Base-by-base conservation (phyloP, 2,113 vertebrate species). In the Fukomys damarensis region DNA sequence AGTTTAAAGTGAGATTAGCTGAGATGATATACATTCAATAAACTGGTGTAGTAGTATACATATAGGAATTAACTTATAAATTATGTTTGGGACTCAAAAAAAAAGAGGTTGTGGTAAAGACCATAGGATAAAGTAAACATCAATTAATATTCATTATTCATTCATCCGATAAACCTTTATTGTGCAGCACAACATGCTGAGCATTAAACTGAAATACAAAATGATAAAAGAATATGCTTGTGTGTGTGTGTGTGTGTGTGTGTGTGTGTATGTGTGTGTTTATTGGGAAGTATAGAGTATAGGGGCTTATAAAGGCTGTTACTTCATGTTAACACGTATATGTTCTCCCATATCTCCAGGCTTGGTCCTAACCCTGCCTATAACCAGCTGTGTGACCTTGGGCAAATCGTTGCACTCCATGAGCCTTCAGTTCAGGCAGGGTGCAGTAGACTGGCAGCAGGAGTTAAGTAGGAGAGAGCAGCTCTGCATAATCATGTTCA, bases 1-100 rank as follows among this genome's bases (percentile, higher is more conserved):
- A 43, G 90, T 93, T 97, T 81, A 59, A 89, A 96, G 79, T 84
- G 83, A 87, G 49, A 83, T 87, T 85, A 58, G 46, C 68, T 90
- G 85, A 90, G 61, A 87, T 89, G 56, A 61, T 59, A 59, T n/a
- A 32, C 30, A 70, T 72, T 93, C 58, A 72, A 77, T 70, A 81
- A 13, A 26, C 63, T 52, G n/a, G 28, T 54, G 1, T 24, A 41
- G 43, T 19, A 24, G 20, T 70, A 6, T 8, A 13, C 16, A 28
- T 38, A 77, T 12, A 61, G 54, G 49, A 81, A 65, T 38, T 80
- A 77, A 66, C 20, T 30, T 56, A 76, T 32, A 3, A 30, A 49
- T 26, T 66, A 1, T 72, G n/a, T n/a, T 41, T 74, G 72, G 59
- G 56, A 66, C 16, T 94, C 59, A 76, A 84, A 96, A 85, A 94